phyloP scores from a whole-genome alignment of 2,113 vertebrate species.

The Gymnobelideus leadbeateri region DNA sequence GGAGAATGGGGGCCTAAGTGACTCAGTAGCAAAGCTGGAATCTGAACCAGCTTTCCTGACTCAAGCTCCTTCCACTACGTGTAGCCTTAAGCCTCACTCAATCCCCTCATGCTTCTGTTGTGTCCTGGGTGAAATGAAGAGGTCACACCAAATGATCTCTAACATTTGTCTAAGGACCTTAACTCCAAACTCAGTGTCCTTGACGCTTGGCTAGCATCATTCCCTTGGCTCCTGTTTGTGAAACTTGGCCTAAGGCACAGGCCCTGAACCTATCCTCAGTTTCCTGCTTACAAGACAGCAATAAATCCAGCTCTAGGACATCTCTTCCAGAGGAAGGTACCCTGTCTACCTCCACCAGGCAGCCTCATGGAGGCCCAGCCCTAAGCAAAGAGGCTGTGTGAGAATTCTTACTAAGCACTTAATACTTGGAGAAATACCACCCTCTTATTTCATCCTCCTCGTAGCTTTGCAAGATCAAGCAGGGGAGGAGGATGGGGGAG shows the following conservation, averaged over 20 bases:
- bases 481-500: background rate
- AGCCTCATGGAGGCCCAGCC: background rate
- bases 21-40: background rate
- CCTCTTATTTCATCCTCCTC: background rate
- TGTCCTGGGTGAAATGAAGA: background rate
- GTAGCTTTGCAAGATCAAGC: background rate
- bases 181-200: background rate
- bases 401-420: background rate
- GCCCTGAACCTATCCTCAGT: background rate
- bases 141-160: background rate
- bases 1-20: background rate
- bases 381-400: background rate
- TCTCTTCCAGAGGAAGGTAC: background rate
- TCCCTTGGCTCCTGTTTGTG: background rate
- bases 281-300: background rate
- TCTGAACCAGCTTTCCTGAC: background rate
- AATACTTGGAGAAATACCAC: background rate
- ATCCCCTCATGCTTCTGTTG: background rate
- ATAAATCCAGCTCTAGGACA: background rate
- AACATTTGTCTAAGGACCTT: background rate
- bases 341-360: background rate
- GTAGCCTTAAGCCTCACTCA: background rate
- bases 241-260: background rate
- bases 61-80: background rate
- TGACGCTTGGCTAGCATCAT: background rate